Evolutionary conservation across 2,113 vertebrate species (phyloP).

Genomic region (Heptranchias perlo): DNA sequence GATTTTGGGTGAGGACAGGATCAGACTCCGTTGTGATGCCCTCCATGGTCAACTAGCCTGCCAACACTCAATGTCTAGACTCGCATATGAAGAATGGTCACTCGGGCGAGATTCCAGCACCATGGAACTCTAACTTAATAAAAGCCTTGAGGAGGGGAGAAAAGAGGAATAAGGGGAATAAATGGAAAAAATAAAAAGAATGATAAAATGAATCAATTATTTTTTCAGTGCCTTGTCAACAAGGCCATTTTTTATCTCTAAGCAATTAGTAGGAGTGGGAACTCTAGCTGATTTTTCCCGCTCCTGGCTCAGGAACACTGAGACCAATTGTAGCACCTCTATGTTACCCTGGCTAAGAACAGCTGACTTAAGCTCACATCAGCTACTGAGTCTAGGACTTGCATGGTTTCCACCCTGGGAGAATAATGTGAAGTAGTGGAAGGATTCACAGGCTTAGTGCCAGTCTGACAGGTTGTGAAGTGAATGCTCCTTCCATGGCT

Average conservation of each 20-base stretch:
- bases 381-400: not conserved
- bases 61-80: not conserved
- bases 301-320: not conserved
- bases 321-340: not conserved
- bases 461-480: not conserved
- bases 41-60: not conserved
- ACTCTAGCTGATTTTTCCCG: not conserved
- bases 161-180: too few relatives aligned
- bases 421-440: not conserved
- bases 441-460: not conserved
- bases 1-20: not conserved
- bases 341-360: not conserved
- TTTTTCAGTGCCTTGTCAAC: not conserved
- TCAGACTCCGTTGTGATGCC: not conserved
- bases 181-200: not conserved
- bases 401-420: not conserved
- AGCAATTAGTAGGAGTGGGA: not conserved
- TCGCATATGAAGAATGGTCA: not conserved
- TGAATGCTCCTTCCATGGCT: not conserved
- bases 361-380: not conserved
- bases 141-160: too few relatives aligned
- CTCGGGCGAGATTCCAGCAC: too few relatives aligned
- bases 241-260: not conserved
- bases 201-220: not conserved
- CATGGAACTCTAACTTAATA: too few relatives aligned